Evolutionary conservation across 2,797 vertebrate genomes (phyloP), one percentile per base, ranked within the genome.

Genomic region (Mus caroli): DNA sequence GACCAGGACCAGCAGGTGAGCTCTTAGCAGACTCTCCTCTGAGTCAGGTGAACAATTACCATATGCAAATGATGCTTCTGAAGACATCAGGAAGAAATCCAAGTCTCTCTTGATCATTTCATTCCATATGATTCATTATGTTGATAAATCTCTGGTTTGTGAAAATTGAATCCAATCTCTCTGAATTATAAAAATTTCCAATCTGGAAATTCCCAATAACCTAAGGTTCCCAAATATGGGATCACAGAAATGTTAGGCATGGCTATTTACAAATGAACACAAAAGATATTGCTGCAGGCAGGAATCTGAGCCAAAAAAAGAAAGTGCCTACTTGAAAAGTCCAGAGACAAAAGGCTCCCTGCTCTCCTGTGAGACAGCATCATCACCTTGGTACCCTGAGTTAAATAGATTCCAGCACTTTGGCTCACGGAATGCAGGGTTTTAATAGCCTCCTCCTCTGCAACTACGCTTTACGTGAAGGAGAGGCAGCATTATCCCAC

Each of bases 1-100:
- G 43, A 80, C 85, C 67, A 24, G 58, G 52, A 40, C 54, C 7
- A 50, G n/a, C 62, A 83, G 52, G 88, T 60, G 26, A 86, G 22
- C 9, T 50, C 50, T 73, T 9, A 10, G 43, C 69, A 64, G 10
- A 56, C 31, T 3, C n/a, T 64, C n/a, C 71, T 83, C n/a, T 31
- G 73, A 94, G 76, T 56, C 10, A 22, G 31, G 34, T 71, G 54
- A 80, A 92, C 95, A 90, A 93, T 71, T 24, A 84, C 0, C 40
- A 26, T 20, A 79, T 76, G 67, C 62, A 96, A 96, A 90, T 34
- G 93, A 95, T 52, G 83, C 78, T 67, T 79, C 62, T 46, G 11
- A 96, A 78, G 83, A 26, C 12, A 17, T 3, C 3, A 4, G 22
- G 10, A 73, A 95, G 46, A 52, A 69, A 87, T 31, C 11, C 31